These are phyloP conservation scores for Tiliacea aurago DNA, from an alignment of 2,888 invertebrate species.

Conservation along the genomic window DNA sequence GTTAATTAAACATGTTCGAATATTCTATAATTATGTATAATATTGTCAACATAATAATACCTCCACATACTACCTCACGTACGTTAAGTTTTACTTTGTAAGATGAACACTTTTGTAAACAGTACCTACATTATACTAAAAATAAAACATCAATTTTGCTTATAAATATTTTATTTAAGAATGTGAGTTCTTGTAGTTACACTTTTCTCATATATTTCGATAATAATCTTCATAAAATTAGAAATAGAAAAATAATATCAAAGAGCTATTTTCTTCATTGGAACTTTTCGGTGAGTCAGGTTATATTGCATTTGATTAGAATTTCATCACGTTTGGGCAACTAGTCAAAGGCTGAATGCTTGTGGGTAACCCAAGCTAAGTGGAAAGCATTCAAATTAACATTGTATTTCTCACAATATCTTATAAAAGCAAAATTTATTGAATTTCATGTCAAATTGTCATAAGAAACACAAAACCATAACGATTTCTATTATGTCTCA, in stretches of 20 bases:
- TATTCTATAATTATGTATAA: not conserved
- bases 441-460: constrained; percentile 76
- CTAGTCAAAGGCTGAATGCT: constrained; percentile 68
- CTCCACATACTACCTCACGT: constrained; percentile 62
- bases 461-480: constrained; percentile 81
- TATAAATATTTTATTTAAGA: constrained; percentile 89
- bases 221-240: constrained; percentile 89
- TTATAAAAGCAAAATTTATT: constrained; percentile 78
- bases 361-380: constrained; percentile 56
- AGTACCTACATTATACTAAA: constrained; percentile 28
- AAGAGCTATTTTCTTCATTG: constrained; percentile 87
- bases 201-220: constrained; percentile 86
- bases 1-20: not conserved
- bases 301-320: constrained; percentile 71
- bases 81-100: constrained; percentile 40
- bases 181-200: constrained; percentile 88
- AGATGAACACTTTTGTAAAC: constrained; percentile 52
- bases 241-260: constrained; percentile 91
- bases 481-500: constrained; percentile 85
- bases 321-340: constrained; percentile 71
- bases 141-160: constrained; percentile 84
- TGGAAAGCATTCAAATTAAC: constrained; percentile 64
- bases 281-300: constrained; percentile 86
- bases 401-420: constrained; percentile 69
- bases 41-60: constrained; percentile 32